Evolutionary conservation across 2,113 vertebrate genomes (phyloP).

Genomic region (Columbina picui): DNA sequence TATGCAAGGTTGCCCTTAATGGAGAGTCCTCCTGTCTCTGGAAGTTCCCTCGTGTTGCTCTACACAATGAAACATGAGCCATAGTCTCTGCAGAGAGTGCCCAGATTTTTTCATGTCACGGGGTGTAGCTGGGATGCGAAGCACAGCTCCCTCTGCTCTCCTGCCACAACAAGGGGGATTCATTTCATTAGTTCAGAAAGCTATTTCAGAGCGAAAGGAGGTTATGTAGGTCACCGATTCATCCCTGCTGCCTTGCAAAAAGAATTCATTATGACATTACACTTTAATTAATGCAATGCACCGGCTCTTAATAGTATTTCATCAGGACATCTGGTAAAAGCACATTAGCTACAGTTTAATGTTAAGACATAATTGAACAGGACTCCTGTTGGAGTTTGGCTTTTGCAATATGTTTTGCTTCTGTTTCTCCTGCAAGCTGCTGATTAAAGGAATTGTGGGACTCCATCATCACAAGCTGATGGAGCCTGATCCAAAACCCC

Average conservation of each 20-base stretch:
- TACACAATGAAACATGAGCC: neutral
- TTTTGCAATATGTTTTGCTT: slow-evolving; percentile 23
- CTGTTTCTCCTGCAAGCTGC: neutral
- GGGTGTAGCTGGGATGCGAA: neutral
- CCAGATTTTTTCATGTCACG: neutral
- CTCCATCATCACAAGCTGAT: neutral
- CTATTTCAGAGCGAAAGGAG: neutral
- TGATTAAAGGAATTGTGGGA: neutral
- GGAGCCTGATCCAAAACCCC: neutral
- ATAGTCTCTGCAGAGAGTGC: neutral
- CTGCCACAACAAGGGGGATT: neutral
- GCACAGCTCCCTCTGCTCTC: neutral
- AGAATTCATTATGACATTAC: slow-evolving; percentile 60
- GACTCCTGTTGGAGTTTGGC: neutral
- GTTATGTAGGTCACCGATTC: slow-evolving; percentile 41
- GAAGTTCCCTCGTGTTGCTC: slow-evolving; percentile 2
- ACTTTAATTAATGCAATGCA: slow-evolving; percentile 56
- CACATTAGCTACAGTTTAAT: slow-evolving; percentile 38
- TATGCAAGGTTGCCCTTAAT: neutral
- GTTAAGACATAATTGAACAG: slow-evolving; percentile 29
- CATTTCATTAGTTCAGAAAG: slow-evolving; percentile 45
- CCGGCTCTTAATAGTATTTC: slow-evolving; percentile 41
- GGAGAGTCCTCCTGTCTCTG: neutral
- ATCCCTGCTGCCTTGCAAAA: slow-evolving; percentile 23
- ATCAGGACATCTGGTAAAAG: slow-evolving; percentile 56